Evolutionary conservation across 2,113 vertebrate species (phyloP).

Genomic region (Notechis scutatus): DNA sequence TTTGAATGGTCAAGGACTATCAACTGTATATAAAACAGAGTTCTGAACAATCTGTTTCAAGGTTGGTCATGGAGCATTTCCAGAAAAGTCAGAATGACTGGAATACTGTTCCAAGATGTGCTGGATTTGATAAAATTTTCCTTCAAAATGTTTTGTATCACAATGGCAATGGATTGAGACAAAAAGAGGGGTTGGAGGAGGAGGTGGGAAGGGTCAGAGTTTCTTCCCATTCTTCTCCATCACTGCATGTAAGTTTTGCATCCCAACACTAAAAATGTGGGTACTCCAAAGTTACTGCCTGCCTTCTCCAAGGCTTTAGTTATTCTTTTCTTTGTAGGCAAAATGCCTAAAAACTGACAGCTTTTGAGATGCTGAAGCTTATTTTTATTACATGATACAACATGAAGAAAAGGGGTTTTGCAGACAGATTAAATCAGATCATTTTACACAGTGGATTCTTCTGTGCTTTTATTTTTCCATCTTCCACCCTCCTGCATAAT

Average conservation of each 20-base stretch:
- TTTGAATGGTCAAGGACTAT: neutral
- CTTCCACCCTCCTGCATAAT: slow-evolving; percentile 33
- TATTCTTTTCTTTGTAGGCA: neutral
- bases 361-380: neutral
- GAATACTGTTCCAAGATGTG: neutral
- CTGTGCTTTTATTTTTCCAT: slow-evolving; percentile 22
- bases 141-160: neutral
- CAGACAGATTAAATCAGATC: slow-evolving; percentile 26
- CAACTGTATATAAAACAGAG: neutral
- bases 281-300: neutral
- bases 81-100: neutral
- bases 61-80: neutral
- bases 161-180: neutral
- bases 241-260: neutral
- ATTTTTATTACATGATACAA: slow-evolving; percentile 27
- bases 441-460: slow-evolving; percentile 9
- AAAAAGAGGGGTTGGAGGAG: neutral
- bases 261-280: neutral
- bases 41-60: neutral
- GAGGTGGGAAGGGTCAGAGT: neutral
- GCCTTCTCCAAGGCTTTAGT: neutral
- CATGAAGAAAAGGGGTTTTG: slow-evolving; percentile 39
- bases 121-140: neutral
- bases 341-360: neutral
- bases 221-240: neutral